Conservation (phyloP, 2,113 vertebrate species). For the Tragulus kanchil region DNA sequence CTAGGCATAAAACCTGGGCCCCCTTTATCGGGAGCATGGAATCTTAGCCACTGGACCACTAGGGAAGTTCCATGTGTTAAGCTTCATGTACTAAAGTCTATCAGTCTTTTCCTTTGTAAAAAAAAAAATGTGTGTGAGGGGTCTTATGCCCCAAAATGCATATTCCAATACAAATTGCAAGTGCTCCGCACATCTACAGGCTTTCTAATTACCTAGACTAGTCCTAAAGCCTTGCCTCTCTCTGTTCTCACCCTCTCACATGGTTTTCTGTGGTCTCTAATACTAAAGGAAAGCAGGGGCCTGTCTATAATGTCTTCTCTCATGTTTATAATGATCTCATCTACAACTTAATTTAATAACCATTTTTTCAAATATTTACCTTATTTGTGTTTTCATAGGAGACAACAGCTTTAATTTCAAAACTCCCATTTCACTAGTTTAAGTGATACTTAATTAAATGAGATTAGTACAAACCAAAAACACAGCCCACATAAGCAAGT, state of each 20-base stretch:
- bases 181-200: neutral
- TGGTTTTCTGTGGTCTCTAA: neutral
- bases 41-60: too few species aligned
- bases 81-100: neutral
- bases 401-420: conserved; percentile 13
- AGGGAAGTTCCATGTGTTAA: neutral
- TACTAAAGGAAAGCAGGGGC: neutral
- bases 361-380: neutral
- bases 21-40: too few species aligned
- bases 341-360: neutral
- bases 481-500: neutral
- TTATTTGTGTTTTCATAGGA: neutral
- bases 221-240: neutral
- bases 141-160: neutral
- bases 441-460: neutral
- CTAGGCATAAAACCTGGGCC: too few species aligned
- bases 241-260: neutral
- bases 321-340: neutral
- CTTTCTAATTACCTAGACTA: neutral
- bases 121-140: neutral
- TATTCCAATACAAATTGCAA: neutral
- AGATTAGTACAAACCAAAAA: neutral
- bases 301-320: neutral
- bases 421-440: neutral
- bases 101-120: conserved; percentile 10